Evolutionary conservation across 2,888 invertebrate genomes (phyloP).

Genomic region (Anorthoa munda): DNA sequence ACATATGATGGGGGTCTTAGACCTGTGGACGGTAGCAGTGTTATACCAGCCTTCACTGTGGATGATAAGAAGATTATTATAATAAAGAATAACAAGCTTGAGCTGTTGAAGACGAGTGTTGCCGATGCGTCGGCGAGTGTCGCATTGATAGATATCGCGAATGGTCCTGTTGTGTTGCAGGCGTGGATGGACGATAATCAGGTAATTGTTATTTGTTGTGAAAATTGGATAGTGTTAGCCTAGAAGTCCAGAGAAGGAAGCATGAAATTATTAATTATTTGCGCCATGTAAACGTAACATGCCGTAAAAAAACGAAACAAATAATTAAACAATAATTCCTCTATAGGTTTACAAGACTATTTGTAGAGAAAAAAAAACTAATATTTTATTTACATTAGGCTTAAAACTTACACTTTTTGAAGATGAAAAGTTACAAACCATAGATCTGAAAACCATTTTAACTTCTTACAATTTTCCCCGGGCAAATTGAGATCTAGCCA

Average conservation of each 20-base stretch:
- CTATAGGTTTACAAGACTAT: too few relatives aligned
- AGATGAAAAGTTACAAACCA: too few relatives aligned
- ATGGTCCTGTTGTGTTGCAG: constrained; percentile 80
- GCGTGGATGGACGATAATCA: constrained; percentile 78
- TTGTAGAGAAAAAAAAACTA: too few relatives aligned
- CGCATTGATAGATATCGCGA: constrained; percentile 78
- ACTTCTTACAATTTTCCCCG: too few relatives aligned
- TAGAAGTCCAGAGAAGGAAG: neutral
- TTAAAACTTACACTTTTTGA: too few relatives aligned
- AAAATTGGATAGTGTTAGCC: neutral
- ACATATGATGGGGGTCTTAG: constrained; percentile 73
- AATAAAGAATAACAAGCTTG: constrained; percentile 81
- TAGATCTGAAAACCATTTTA: too few relatives aligned
- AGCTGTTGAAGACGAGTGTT: constrained; percentile 73
- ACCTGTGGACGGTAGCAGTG: constrained; percentile 78
- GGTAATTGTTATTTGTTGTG: constrained; percentile 12
- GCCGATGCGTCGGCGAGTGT: constrained; percentile 79
- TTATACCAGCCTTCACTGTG: constrained; percentile 82
- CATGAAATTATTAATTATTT: too few relatives aligned
- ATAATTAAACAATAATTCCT: too few relatives aligned
- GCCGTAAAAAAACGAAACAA: too few relatives aligned
- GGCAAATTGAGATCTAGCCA: too few relatives aligned
- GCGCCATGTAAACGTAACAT: too few relatives aligned
- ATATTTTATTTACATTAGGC: too few relatives aligned
- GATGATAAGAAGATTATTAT: constrained; percentile 82